Conservation (phyloP, 1,140 invertebrate genomes). For the Fopius arisanus region DNA sequence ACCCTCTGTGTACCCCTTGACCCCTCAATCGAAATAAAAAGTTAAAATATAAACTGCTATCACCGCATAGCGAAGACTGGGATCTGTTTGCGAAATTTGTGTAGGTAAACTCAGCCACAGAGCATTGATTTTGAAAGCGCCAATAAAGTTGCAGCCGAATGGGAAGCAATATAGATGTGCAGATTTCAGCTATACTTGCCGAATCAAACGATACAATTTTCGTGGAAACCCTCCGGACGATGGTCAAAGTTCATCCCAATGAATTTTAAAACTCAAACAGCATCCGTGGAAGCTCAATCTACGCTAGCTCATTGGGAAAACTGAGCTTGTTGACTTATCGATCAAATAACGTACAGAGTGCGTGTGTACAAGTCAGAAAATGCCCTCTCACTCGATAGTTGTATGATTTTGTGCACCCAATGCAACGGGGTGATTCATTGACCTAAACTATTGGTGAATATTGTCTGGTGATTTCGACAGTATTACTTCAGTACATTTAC, state of each 20-base stretch:
- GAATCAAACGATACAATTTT: background rate
- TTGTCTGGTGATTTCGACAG: background rate
- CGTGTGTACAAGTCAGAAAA: background rate
- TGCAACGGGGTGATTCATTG: background rate
- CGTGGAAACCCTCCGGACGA: background rate
- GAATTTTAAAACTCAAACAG: slow-evolving; percentile 2
- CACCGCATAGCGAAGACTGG: too few relatives aligned
- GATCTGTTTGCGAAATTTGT: too few relatives aligned
- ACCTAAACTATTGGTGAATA: background rate
- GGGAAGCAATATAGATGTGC: background rate
- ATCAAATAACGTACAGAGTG: background rate
- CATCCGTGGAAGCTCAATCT: background rate
- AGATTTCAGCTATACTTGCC: background rate
- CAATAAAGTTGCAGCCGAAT: background rate
- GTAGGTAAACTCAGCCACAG: too few relatives aligned
- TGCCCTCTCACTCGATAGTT: background rate
- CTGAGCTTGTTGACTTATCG: background rate
- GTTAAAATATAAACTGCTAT: too few relatives aligned
- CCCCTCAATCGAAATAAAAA: too few relatives aligned
- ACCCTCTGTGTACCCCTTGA: too few relatives aligned
- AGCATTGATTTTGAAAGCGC: background rate
- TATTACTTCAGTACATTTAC: background rate
- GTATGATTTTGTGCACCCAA: background rate
- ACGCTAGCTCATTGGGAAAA: background rate
- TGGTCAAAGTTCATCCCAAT: background rate